Conservation (phyloP, 2,888 invertebrate genomes). For the Dermolepida albohirtum region DNA sequence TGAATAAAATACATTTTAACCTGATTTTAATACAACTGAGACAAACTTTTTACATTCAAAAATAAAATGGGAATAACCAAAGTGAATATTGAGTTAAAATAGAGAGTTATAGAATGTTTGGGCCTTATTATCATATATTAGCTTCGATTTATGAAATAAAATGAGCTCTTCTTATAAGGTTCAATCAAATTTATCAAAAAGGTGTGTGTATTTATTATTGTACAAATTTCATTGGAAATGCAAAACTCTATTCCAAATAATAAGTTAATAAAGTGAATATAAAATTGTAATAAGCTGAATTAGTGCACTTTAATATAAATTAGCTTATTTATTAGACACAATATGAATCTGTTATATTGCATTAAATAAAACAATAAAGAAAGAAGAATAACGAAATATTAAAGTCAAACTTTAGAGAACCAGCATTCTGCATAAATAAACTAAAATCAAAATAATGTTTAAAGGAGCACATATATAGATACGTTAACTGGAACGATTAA, state of each 20-base stretch:
- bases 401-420: constrained; percentile 46
- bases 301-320: constrained; percentile 27
- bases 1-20: too few relatives aligned
- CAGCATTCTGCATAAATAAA: constrained; percentile 46
- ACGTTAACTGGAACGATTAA: constrained; percentile 11
- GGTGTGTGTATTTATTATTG: too few relatives aligned
- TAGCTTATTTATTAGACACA: background rate
- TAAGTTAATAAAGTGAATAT: background rate
- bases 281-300: constrained; percentile 5
- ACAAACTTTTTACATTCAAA: too few relatives aligned
- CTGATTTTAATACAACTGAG: too few relatives aligned
- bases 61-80: too few relatives aligned
- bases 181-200: too few relatives aligned
- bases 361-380: background rate
- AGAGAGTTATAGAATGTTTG: too few relatives aligned
- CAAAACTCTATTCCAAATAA: constrained; percentile 41
- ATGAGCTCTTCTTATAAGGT: too few relatives aligned
- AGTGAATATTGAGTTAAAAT: too few relatives aligned
- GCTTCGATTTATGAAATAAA: too few relatives aligned
- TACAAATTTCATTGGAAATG: too few relatives aligned
- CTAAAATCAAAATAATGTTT: constrained; percentile 31
- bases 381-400: constrained; percentile 37
- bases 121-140: too few relatives aligned
- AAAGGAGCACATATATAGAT: constrained; percentile 42
- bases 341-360: background rate